Evolutionary conservation across 2,797 vertebrate species (phyloP).

Genomic region (Amblyopsis hoosieri): DNA sequence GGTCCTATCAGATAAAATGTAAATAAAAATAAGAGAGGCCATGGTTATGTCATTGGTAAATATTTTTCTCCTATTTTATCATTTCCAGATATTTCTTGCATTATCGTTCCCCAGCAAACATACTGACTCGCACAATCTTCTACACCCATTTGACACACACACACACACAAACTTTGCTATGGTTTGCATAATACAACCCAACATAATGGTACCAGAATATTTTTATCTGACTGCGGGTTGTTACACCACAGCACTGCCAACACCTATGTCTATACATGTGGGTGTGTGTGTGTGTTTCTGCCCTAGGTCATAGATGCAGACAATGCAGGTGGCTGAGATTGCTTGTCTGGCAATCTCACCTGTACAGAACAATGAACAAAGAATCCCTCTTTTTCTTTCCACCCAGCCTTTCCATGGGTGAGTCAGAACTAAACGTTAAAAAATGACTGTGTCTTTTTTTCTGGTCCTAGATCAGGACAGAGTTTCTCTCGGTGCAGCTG

Average conservation of each 20-base stretch:
- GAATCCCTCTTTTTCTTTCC: constrained; percentile 9
- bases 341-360: constrained; percentile 37
- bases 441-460: constrained; percentile 32
- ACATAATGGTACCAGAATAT: constrained; percentile 20
- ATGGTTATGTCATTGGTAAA: no score
- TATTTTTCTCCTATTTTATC: no score
- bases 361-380: constrained; percentile 64
- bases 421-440: constrained; percentile 1
- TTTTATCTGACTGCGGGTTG: constrained; percentile 10
- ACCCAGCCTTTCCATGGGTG: background rate
- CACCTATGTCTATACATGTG: constrained; percentile 7
- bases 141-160: constrained; percentile 1
- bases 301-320: background rate
- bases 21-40: no score
- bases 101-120: no score
- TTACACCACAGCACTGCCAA: constrained; percentile 9
- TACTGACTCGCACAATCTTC: no score
- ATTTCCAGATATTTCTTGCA: no score
- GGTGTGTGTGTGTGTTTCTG: constrained; percentile 1
- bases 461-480: constrained; percentile 23
- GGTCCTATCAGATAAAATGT: no score
- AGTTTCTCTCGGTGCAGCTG: constrained; percentile 4
- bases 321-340: constrained; percentile 23
- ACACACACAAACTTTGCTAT: constrained; percentile 13
- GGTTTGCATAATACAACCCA: constrained; percentile 37